phyloP scores from a whole-genome alignment of 2,888 invertebrate species.

The Vanessa cardui region DNA sequence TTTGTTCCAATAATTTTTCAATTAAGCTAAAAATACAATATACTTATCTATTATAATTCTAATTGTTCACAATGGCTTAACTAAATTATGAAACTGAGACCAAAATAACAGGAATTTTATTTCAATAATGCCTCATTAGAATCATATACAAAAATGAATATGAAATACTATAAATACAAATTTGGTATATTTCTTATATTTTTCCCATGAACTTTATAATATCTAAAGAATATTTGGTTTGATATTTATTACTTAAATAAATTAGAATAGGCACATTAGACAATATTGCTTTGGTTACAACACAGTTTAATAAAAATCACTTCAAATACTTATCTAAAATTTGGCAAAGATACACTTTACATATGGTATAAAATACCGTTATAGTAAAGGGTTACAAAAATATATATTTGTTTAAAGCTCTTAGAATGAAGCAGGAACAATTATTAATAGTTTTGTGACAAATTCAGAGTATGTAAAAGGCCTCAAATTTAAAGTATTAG shows the following conservation, averaged over 20 bases:
- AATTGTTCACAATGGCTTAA: conserved; percentile 65
- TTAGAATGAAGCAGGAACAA: conserved; percentile 66
- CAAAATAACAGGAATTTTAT: conserved; percentile 51
- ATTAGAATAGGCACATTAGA: conserved; percentile 72
- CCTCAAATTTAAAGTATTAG: conserved; percentile 57
- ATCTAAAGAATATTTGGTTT: conserved; percentile 73
- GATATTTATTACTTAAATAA: conserved; percentile 56
- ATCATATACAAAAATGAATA: conserved; percentile 35
- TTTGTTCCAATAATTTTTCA: conserved; percentile 43
- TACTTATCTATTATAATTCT: conserved; percentile 47
- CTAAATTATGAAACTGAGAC: conserved; percentile 58
- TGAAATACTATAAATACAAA: conserved; percentile 43
- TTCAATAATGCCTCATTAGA: conserved; percentile 39
- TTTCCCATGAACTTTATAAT: conserved; percentile 51
- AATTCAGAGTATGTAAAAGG: conserved; percentile 57
- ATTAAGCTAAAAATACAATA: conserved; percentile 37
- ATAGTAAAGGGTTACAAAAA: conserved; percentile 67
- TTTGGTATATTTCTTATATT: conserved; percentile 46
- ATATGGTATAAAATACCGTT: conserved; percentile 61
- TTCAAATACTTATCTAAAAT: conserved; percentile 75
- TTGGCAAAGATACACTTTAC: conserved; percentile 72
- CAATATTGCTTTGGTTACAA: conserved; percentile 81
- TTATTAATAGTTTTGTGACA: conserved; percentile 58
- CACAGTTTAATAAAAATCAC: conserved; percentile 74
- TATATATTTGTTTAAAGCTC: conserved; percentile 68